phyloP scores from a whole-genome alignment of 2,888 invertebrate species.

The Carcina quercana region DNA sequence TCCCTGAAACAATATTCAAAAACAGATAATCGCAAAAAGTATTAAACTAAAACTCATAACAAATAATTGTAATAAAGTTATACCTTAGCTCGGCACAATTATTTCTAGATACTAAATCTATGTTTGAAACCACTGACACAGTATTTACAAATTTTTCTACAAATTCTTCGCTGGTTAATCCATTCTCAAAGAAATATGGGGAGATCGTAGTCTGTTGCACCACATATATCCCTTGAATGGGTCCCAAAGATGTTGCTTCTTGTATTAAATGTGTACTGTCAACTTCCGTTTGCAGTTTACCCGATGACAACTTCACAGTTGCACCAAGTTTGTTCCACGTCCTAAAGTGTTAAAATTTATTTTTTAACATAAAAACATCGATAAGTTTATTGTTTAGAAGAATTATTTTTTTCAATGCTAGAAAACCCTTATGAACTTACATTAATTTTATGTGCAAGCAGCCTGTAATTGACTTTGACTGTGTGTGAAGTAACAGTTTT shows the following conservation, averaged over 20 bases:
- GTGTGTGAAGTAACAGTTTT: no score
- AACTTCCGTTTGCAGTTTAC: constrained; percentile 24
- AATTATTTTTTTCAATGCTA: no score
- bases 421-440: no score
- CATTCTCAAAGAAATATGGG: no score
- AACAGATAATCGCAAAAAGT: neutral
- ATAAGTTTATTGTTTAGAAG: no score
- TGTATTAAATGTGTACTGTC: constrained; percentile 26
- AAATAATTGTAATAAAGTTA: constrained; percentile 13
- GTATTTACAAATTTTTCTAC: constrained; percentile 26
- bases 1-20: constrained; percentile 23
- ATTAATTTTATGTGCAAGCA: no score
- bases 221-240: constrained; percentile 31
- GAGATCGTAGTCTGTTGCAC: constrained; percentile 22
- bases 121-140: constrained; percentile 26
- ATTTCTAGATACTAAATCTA: constrained; percentile 31
- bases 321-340: neutral
- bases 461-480: no score
- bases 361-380: no score
- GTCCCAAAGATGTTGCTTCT: constrained; percentile 26
- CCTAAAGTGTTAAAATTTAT: no score
- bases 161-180: constrained; percentile 22
- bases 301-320: constrained; percentile 18
- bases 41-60: neutral
- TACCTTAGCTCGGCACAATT: constrained; percentile 34